Conservation (phyloP, 2,113 vertebrate genomes). For the Malurus elegans region DNA sequence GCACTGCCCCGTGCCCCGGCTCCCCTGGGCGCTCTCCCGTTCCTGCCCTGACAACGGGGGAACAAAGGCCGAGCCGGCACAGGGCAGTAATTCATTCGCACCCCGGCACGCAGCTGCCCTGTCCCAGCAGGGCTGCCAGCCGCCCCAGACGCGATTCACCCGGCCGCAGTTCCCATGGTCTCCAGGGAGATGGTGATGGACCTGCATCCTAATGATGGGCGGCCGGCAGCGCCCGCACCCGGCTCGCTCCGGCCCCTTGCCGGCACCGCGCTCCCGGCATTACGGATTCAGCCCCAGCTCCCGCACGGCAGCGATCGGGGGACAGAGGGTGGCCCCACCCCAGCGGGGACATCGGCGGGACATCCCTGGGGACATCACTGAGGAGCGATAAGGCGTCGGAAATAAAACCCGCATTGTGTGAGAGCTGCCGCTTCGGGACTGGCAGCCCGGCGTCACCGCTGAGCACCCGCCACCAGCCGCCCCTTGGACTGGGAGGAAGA, state of each 20-base stretch:
- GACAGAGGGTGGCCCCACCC: background rate
- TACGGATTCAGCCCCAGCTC: background rate
- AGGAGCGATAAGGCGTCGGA: background rate
- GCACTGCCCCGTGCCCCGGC: background rate
- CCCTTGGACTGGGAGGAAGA: accelerated
- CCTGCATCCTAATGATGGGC: slow-evolving; percentile 43
- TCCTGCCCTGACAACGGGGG: background rate
- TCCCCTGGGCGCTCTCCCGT: background rate
- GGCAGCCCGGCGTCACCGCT: accelerated
- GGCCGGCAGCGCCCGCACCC: background rate
- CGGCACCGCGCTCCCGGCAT: background rate
- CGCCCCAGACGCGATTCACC: background rate
- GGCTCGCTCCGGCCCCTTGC: background rate
- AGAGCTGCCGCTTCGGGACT: background rate
- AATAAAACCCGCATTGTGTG: background rate
- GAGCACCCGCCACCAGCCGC: accelerated
- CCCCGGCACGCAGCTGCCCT: slow-evolving; percentile 16
- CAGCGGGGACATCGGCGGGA: background rate
- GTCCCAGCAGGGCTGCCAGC: slow-evolving; percentile 22
- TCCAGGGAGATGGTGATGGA: slow-evolving; percentile 37
- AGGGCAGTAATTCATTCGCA: background rate
- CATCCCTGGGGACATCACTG: background rate
- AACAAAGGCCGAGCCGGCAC: slow-evolving; percentile 18
- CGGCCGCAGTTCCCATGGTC: background rate
- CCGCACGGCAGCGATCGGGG: background rate